Evolutionary conservation across 2,797 vertebrate species (phyloP).

Genomic region (Sebastes cheni): DNA sequence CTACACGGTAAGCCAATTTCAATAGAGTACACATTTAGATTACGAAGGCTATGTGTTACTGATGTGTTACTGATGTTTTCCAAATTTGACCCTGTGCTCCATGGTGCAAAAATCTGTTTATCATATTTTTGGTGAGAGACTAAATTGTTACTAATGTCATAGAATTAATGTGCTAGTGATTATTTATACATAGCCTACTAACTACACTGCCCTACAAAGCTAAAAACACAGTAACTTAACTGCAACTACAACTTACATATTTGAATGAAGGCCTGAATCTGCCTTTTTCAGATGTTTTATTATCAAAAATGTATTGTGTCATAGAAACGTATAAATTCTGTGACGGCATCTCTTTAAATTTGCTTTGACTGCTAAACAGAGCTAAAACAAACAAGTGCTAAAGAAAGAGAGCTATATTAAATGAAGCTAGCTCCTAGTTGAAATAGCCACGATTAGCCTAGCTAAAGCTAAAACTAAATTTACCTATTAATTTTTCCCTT

Average conservation of each 20-base stretch:
- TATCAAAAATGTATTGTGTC: neutral
- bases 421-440: neutral
- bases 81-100: neutral
- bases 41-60: neutral
- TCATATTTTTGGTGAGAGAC: neutral
- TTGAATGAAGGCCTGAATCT: neutral
- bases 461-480: no score
- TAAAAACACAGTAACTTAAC: neutral
- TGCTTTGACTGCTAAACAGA: neutral
- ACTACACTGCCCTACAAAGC: neutral
- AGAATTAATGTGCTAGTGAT: neutral
- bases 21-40: neutral
- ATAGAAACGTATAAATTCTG: neutral
- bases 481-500: neutral
- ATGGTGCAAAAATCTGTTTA: neutral
- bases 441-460: neutral
- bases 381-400: neutral
- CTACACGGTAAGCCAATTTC: no score
- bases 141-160: neutral
- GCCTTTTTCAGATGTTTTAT: neutral
- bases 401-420: neutral
- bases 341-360: neutral
- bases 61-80: neutral
- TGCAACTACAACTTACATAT: neutral
- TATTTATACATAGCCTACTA: neutral